phyloP scores from a whole-genome alignment of 2,888 invertebrate species.

The Zygogramma bicolorata region DNA sequence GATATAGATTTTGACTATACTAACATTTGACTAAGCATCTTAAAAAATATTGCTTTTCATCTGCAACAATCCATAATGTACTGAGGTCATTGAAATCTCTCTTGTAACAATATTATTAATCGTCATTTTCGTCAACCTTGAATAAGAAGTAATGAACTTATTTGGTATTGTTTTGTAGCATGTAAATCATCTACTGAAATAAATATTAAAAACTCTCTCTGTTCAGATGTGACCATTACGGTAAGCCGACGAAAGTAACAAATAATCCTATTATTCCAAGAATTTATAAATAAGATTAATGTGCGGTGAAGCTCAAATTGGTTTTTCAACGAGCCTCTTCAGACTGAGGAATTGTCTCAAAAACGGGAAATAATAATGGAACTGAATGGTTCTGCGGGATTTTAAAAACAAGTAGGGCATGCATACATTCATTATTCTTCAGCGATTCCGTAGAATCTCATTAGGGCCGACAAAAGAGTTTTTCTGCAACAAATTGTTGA shows the following conservation, averaged over 20 bases:
- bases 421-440: slow-evolving; percentile 10
- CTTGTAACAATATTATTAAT: no score
- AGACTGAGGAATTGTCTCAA: slow-evolving; percentile 2
- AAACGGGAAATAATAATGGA: slow-evolving; percentile 11
- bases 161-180: neutral
- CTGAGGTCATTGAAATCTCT: no score
- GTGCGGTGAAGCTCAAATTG: slow-evolving; percentile 10
- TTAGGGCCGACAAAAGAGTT: neutral
- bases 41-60: no score
- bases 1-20: no score
- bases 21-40: no score
- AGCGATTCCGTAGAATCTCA: neutral
- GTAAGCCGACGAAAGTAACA: slow-evolving; percentile 3
- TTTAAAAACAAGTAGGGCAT: slow-evolving; percentile 13
- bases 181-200: neutral
- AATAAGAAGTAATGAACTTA: no score
- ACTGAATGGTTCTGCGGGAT: neutral
- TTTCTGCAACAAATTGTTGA: neutral
- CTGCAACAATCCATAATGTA: no score
- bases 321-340: slow-evolving; percentile 12
- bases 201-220: neutral
- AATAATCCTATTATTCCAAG: slow-evolving; percentile 11
- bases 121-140: no score
- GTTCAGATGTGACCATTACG: neutral
- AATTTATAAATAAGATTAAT: slow-evolving; percentile 12